Conservation (phyloP, 2,888 invertebrate genomes). For the Gymnocheta viridis region DNA sequence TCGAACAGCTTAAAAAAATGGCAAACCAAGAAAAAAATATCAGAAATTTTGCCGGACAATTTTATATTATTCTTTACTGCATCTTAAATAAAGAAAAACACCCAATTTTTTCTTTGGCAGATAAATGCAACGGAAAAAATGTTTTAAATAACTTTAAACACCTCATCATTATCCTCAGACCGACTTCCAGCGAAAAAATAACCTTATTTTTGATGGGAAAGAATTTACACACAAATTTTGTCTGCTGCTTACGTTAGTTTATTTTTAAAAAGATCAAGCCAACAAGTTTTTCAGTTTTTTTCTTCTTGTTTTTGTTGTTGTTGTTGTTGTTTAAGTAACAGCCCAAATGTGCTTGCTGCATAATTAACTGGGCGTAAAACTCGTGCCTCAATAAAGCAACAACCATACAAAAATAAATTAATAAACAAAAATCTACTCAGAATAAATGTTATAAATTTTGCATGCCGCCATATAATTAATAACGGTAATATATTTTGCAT, state of each 20-base stretch:
- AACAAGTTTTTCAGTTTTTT: background rate
- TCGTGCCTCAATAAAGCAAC: slow-evolving; percentile 48
- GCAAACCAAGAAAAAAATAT: slow-evolving; percentile 16
- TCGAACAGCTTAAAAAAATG: slow-evolving; percentile 7
- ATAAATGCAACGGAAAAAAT: background rate
- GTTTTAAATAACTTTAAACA: background rate
- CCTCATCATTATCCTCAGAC: background rate
- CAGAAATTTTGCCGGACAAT: too few relatives aligned
- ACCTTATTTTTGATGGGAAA: background rate
- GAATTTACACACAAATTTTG: background rate
- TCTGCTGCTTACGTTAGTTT: background rate
- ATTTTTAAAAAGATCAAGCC: background rate
- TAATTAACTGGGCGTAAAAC: slow-evolving; percentile 70
- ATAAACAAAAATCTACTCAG: slow-evolving; percentile 42
- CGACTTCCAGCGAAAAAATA: background rate
- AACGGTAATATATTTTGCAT: slow-evolving; percentile 73
- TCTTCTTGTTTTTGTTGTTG: background rate
- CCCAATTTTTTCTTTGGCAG: background rate
- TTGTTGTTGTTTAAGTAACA: too few relatives aligned
- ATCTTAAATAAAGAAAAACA: background rate
- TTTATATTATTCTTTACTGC: too few relatives aligned
- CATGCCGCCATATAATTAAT: slow-evolving; percentile 74
- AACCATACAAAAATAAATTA: slow-evolving; percentile 8
- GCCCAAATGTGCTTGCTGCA: slow-evolving; percentile 15
- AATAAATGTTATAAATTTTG: slow-evolving; percentile 71